Base-by-base conservation (phyloP, 2,797 vertebrate species). In the Lacerta viridis region DNA sequence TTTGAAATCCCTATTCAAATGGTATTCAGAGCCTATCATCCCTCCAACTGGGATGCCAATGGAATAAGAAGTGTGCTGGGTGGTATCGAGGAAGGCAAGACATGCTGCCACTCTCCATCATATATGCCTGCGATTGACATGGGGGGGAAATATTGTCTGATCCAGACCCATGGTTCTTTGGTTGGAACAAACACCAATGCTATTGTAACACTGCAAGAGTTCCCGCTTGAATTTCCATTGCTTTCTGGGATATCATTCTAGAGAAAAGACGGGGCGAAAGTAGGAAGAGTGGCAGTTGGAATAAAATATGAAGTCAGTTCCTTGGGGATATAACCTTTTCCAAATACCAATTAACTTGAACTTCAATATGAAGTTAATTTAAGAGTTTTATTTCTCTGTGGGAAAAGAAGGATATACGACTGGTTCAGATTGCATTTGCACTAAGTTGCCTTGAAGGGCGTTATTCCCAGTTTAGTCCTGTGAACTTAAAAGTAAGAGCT, bases 341-440 rank as follows among this genome's bases (percentile, higher is more conserved):
- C 84, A 84, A 64, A 5, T 91, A 88, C 92, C 75, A 90, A 92
- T 93, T 92, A 90, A 89, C 46, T 91, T 91, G 84, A 90, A 87
- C 87, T 92, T 92, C 71, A 66, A 0, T 86, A 78, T 86, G 71
- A 81, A 23, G 88, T 91, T 74, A 84, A 90, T 89, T 88, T 23
- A 91, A 87, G 61, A 85, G 75, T 77, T 91, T 89, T 89, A 85
- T 94, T 91, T 95, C 90, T 74, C 88, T 23, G 33, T 84, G 85
- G 91, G 78, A 88, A 79, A 92, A 55, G 33, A 76, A 85, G 27
- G 69, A 81, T 86, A 25, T 85, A 89, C 66, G 77, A 75, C 78
- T 74, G 29, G n/a, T 64, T 84, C 50, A 59, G 68, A 88, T 29
- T 80, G 66, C 77, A 80, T 80, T 36, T 80, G 80, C 74, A 80